Evolutionary conservation across 2,888 invertebrate species (phyloP).

Genomic region (Lepidocyrtinus sp.): DNA sequence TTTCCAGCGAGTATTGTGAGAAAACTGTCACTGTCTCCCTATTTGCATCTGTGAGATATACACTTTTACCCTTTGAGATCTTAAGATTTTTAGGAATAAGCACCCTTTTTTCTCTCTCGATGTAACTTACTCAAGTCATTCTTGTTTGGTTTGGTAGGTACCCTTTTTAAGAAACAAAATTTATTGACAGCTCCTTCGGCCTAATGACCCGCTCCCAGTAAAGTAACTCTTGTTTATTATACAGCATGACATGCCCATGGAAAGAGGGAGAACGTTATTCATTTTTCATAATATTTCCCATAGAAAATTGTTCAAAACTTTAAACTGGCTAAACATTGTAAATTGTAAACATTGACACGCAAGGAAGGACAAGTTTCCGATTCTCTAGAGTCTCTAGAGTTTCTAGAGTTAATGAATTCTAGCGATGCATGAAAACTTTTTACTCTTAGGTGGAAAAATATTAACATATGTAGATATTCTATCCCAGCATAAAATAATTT

Average conservation of each 20-base stretch:
- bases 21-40: slow-evolving; percentile 35
- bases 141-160: too few species aligned
- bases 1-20: slow-evolving; percentile 39
- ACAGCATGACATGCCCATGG: background rate
- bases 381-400: too few species aligned
- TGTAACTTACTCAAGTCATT: too few species aligned
- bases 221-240: slow-evolving; percentile 17
- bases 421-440: background rate
- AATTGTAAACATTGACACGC: too few species aligned
- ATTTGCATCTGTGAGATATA: background rate
- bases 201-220: slow-evolving; percentile 52
- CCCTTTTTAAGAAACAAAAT: slow-evolving; percentile 27
- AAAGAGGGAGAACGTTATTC: background rate
- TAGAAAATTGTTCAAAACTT: too few species aligned
- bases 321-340: too few species aligned
- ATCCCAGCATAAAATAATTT: background rate
- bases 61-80: background rate
- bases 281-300: background rate
- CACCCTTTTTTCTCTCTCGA: too few species aligned
- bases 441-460: background rate
- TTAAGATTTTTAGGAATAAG: background rate
- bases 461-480: background rate
- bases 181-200: slow-evolving; percentile 51
- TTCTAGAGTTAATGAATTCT: background rate
- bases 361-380: too few species aligned